Evolutionary conservation across 2,888 invertebrate genomes (phyloP).

Genomic region (Cabera pusaria): DNA sequence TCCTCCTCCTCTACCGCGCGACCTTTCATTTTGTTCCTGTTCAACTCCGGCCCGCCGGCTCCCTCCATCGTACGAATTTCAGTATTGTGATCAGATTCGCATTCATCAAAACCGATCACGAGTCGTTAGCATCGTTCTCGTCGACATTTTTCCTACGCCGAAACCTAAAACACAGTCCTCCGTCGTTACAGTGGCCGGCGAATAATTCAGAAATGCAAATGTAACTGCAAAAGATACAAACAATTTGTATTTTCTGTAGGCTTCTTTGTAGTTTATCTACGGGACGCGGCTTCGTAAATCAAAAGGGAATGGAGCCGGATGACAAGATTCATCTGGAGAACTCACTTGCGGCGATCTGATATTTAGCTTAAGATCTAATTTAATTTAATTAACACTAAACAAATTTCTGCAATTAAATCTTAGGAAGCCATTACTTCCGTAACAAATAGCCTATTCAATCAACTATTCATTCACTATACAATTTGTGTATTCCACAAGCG

Average conservation of each 20-base stretch:
- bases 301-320: slow-evolving; percentile 62
- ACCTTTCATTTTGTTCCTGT: slow-evolving; percentile 57
- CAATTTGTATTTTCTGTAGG: slow-evolving; percentile 51
- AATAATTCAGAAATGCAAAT: slow-evolving; percentile 17
- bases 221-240: slow-evolving; percentile 28
- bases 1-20: slow-evolving; percentile 58
- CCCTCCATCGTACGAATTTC: slow-evolving; percentile 54
- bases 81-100: slow-evolving; percentile 21
- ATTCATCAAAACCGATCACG: slow-evolving; percentile 30
- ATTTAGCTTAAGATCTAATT: slow-evolving; percentile 20
- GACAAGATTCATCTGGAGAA: slow-evolving; percentile 50
- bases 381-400: slow-evolving; percentile 39
- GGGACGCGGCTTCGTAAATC: slow-evolving; percentile 61
- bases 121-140: slow-evolving; percentile 27
- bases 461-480: slow-evolving; percentile 64
- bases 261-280: slow-evolving; percentile 67
- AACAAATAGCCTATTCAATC: slow-evolving; percentile 80
- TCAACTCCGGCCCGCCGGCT: slow-evolving; percentile 57
- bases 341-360: slow-evolving; percentile 33
- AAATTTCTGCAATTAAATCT: slow-evolving; percentile 77
- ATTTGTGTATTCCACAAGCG: slow-evolving; percentile 81
- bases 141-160: slow-evolving; percentile 29
- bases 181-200: slow-evolving; percentile 6
- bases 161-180: slow-evolving; percentile 24
- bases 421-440: slow-evolving; percentile 84